Percentiles rank a stretch among this genome's conserved stretches.
Conservation (phyloP, 2,797 vertebrate species). For the Diceros bicornis region DNA sequence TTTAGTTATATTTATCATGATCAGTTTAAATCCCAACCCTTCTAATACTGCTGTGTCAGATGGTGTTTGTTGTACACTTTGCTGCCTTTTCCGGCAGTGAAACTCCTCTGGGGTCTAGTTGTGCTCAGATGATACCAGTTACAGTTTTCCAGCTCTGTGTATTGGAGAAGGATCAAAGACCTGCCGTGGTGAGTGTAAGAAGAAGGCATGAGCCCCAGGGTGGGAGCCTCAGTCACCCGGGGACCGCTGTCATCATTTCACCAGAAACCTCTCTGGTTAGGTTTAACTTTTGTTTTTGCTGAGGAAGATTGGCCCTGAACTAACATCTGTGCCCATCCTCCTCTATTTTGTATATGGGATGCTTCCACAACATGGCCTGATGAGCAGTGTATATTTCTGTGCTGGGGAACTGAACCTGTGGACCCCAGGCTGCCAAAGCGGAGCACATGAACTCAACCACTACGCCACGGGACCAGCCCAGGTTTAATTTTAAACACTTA, state of each 20-base stretch:
- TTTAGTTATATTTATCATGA: background rate
- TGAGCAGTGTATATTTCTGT: too few relatives aligned
- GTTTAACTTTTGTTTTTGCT: background rate
- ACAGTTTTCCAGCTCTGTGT: background rate
- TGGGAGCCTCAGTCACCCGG: background rate
- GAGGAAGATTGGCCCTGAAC: too few relatives aligned
- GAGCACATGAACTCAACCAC: too few relatives aligned
- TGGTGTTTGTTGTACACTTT: background rate
- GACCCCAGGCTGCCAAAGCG: too few relatives aligned
- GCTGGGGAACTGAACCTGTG: too few relatives aligned
- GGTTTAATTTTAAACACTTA: background rate
- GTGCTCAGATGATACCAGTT: background rate
- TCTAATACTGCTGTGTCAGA: background rate
- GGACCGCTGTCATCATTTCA: too few relatives aligned
- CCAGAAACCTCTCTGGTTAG: background rate
- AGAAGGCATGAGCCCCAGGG: background rate
- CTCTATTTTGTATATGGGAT: too few relatives aligned
- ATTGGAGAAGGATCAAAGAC: background rate
- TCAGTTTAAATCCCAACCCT: background rate
- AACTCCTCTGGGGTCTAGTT: background rate
- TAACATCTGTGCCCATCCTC: too few relatives aligned
- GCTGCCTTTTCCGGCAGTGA: background rate
- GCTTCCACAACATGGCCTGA: too few relatives aligned
- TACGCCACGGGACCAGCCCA: too few relatives aligned
- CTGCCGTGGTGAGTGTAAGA: background rate